These are phyloP conservation scores for Ceratitis capitata DNA, from an alignment of 1,140 invertebrate species.

Conservation along the genomic window DNA sequence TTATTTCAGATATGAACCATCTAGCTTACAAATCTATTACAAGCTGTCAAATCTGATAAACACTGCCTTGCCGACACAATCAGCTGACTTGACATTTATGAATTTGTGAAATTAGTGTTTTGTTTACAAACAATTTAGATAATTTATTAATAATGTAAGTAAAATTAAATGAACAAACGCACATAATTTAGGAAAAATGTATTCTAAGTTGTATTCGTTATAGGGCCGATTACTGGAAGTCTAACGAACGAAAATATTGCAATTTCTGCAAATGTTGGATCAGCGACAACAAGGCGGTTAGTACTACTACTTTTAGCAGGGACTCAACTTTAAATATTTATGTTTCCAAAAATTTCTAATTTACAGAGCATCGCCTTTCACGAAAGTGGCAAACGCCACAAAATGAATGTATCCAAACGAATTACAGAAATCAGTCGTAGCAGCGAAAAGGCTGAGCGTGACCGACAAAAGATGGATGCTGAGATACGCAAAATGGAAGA, in stretches of 20 bases:
- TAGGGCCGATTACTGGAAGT: slow-evolving; percentile 98
- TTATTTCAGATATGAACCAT: background rate
- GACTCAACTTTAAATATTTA: background rate
- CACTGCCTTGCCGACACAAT: background rate
- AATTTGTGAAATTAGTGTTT: background rate
- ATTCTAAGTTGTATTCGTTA: slow-evolving; percentile 46
- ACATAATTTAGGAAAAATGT: background rate
- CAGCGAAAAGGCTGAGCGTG: slow-evolving; percentile 80
- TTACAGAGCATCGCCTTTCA: slow-evolving; percentile 91
- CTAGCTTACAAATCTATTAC: background rate
- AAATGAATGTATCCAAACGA: slow-evolving; percentile 90
- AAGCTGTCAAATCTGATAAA: too few species aligned
- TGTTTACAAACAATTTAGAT: slow-evolving; percentile 2
- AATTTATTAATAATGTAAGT: background rate
- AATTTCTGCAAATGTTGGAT: slow-evolving; percentile 99
- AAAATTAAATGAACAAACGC: background rate
- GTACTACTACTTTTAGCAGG: slow-evolving; percentile 16
- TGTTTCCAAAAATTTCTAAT: background rate
- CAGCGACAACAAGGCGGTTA: slow-evolving; percentile 94
- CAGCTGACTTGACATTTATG: background rate
- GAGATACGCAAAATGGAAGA: slow-evolving; percentile 91
- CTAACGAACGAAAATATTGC: slow-evolving; percentile 93
- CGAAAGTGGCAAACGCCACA: slow-evolving; percentile 92
- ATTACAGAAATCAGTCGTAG: slow-evolving; percentile 87
- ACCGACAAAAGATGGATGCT: slow-evolving; percentile 78